Percentiles rank a stretch among this genome's conserved stretches.
Conservation (phyloP, 2,797 vertebrate genomes). For the Erethizon dorsatum region DNA sequence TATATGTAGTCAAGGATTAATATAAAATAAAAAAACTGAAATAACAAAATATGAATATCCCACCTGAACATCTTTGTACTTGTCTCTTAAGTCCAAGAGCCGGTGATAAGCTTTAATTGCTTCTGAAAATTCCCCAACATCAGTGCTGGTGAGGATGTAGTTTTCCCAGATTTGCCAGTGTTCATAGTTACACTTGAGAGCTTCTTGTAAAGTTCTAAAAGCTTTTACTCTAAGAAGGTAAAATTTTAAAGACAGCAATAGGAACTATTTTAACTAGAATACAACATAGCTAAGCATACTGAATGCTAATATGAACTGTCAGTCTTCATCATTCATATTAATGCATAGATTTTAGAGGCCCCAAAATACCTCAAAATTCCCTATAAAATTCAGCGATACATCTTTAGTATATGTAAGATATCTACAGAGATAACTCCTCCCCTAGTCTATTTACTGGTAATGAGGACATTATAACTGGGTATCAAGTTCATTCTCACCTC, state of each 20-base stretch:
- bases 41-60: conserved; percentile 69
- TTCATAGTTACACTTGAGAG: conserved; percentile 97
- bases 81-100: conserved; percentile 96
- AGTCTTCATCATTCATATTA: neutral
- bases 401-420: neutral
- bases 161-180: conserved; percentile 99
- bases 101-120: conserved; percentile 97
- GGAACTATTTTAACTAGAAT: conserved; percentile 18
- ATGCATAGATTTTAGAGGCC: neutral
- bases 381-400: neutral
- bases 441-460: neutral
- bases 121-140: conserved; percentile 96
- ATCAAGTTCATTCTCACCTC: neutral
- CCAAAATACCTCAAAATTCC: neutral
- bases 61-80: conserved; percentile 97
- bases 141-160: conserved; percentile 94
- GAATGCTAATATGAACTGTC: neutral
- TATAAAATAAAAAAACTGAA: conserved; percentile 46
- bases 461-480: neutral
- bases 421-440: neutral
- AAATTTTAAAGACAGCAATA: conserved; percentile 56
- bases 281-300: neutral
- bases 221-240: conserved; percentile 92
- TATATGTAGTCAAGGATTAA: conserved; percentile 28
- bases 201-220: conserved; percentile 96